These are phyloP conservation scores for Hormiphora californensis DNA, from an alignment of 37 sponge, comb jelly and placozoan genomes.

Conservation along the genomic window DNA sequence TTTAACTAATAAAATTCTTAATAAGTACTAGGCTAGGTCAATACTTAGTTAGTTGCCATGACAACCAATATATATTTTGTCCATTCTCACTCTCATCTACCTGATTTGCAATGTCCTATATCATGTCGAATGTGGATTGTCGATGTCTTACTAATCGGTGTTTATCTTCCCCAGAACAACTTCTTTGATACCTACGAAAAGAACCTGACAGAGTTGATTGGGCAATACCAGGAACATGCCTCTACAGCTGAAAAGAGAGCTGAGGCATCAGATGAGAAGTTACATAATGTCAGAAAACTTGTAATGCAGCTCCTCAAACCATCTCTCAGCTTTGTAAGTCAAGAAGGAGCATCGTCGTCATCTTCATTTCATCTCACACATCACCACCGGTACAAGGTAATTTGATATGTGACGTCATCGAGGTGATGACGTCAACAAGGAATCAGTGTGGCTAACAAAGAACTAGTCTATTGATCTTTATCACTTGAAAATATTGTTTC, in stretches of 20 bases:
- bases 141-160: no score
- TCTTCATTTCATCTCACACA: no score
- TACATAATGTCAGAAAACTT: conserved; percentile 18
- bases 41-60: not conserved
- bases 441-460: no score
- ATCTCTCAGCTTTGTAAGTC: conserved; percentile 32
- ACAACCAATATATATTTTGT: not conserved
- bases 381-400: no score
- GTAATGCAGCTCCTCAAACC: conserved; percentile 53
- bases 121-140: no score
- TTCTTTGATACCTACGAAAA: conserved; percentile 49
- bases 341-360: no score
- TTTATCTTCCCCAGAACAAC: conserved; percentile 18
- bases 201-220: conserved; percentile 50
- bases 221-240: conserved; percentile 42
- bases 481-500: no score
- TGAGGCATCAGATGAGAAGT: not conserved
- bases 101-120: not conserved
- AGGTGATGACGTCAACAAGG: no score
- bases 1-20: not conserved
- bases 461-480: no score
- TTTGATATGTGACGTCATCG: no score
- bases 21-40: not conserved
- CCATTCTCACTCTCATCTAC: not conserved
- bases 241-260: conserved; percentile 13